These are phyloP conservation scores for Acrossocheilus wenchowensis DNA, from an alignment of 2,797 vertebrate genomes.

Conservation along the genomic window DNA sequence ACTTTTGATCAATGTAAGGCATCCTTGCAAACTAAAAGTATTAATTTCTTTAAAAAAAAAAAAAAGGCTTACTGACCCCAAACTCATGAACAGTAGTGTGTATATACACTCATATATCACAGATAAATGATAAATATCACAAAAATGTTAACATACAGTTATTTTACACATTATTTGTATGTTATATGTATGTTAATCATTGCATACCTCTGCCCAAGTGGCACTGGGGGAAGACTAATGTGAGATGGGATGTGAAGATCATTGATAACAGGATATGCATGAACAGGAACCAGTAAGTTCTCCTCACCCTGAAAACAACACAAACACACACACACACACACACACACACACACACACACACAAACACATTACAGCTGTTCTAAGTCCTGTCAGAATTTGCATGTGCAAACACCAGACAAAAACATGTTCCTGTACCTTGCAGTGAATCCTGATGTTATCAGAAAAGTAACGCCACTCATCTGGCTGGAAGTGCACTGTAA, in stretches of 20 bases:
- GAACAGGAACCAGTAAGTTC: slow-evolving; percentile 87
- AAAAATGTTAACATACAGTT: background rate
- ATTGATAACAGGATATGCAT: slow-evolving; percentile 89
- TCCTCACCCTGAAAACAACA: slow-evolving; percentile 75
- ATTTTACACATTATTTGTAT: background rate
- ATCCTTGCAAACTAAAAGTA: background rate
- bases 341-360: background rate
- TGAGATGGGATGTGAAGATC: slow-evolving; percentile 86
- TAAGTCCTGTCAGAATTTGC: background rate
- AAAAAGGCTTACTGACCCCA: background rate
- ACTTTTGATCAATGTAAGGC: background rate
- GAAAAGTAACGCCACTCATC: slow-evolving; percentile 94
- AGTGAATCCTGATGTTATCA: slow-evolving; percentile 89
- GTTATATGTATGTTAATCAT: background rate
- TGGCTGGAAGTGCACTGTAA: slow-evolving; percentile 85
- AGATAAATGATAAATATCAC: no score
- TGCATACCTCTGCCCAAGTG: slow-evolving; percentile 86
- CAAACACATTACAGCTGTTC: background rate
- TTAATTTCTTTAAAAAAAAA: background rate
- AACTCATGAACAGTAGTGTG: background rate
- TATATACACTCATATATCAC: background rate
- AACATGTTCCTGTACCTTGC: slow-evolving; percentile 79
- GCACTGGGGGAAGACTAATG: slow-evolving; percentile 83
- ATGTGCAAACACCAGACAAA: background rate
- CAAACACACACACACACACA: background rate